Conservation (phyloP, 2,888 invertebrate genomes). For the Caenorhabditis drosophilae region DNA sequence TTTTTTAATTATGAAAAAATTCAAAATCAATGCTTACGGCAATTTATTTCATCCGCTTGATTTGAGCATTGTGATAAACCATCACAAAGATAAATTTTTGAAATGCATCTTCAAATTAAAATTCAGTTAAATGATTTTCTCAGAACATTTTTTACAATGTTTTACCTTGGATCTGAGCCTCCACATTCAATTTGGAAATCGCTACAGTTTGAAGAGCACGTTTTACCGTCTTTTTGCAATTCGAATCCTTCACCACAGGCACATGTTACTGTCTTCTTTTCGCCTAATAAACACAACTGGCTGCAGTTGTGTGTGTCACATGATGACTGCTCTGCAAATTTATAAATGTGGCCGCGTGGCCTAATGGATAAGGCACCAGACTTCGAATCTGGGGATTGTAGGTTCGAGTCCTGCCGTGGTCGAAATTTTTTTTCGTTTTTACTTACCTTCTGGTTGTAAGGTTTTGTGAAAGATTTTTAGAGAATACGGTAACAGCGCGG, state of each 20-base stretch:
- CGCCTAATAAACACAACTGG: constrained; percentile 85
- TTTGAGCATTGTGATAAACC: constrained; percentile 60
- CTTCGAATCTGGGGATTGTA: constrained; percentile 54
- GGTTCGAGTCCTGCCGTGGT: constrained; percentile 52
- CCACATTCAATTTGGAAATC: constrained; percentile 58
- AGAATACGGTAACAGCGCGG: constrained; percentile 90
- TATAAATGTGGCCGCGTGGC: constrained; percentile 48
- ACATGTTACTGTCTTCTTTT: constrained; percentile 41
- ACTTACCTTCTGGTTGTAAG: constrained; percentile 78
- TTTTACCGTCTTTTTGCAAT: constrained; percentile 50
- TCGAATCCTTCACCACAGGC: constrained; percentile 63
- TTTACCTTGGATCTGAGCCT: constrained; percentile 57
- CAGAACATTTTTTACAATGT: not conserved
- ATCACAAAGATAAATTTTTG: constrained; percentile 60
- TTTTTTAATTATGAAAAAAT: not conserved
- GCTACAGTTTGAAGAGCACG: constrained; percentile 55
- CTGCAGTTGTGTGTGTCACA: constrained; percentile 79
- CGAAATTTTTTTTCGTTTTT: constrained; percentile 36
- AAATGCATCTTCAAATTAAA: constrained; percentile 52
- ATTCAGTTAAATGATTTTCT: not conserved
- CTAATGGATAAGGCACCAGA: constrained; percentile 58
- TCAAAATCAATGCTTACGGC: constrained; percentile 51
- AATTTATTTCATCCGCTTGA: constrained; percentile 57
- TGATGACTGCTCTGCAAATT: constrained; percentile 72
- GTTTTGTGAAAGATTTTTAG: constrained; percentile 93